Percentiles rank a stretch among this genome's conserved stretches.
These are phyloP conservation scores for Nibea coibor DNA, from an alignment of 2,113 vertebrate species.

Conservation along the genomic window DNA sequence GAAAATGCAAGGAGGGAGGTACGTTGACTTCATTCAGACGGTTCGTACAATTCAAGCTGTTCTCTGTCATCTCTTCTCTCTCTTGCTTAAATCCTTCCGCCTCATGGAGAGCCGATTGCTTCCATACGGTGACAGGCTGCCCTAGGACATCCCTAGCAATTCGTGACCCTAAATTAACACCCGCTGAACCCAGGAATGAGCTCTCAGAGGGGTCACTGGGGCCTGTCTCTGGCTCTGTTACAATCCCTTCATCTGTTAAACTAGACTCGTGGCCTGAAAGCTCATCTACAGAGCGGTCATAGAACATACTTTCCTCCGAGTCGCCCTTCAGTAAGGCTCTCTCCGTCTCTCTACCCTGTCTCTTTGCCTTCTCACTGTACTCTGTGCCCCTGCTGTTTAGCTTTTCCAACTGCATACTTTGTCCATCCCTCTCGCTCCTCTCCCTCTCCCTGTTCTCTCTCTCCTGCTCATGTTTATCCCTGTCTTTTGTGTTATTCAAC, in stretches of 20 bases:
- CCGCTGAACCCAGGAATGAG: constrained; percentile 72
- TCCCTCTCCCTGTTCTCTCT: constrained; percentile 71
- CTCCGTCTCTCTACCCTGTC: constrained; percentile 65
- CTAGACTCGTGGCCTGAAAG: constrained; percentile 93
- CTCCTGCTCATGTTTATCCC: constrained; percentile 74
- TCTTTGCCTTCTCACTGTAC: constrained; percentile 64
- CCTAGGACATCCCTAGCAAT: constrained; percentile 80
- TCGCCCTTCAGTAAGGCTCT: constrained; percentile 74
- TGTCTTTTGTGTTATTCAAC: constrained; percentile 58
- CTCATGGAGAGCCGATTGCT: constrained; percentile 78
- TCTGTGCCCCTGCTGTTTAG: constrained; percentile 71
- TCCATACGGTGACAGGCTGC: constrained; percentile 85
- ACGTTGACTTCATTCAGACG: constrained; percentile 46
- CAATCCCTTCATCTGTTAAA: constrained; percentile 96
- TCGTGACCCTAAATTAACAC: constrained; percentile 68
- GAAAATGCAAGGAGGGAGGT: constrained; percentile 36
- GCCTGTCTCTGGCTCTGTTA: constrained; percentile 89
- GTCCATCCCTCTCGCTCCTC: constrained; percentile 70
- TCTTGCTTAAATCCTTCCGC: constrained; percentile 48
- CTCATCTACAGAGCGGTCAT: constrained; percentile 88
- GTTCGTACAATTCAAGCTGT: constrained; percentile 50
- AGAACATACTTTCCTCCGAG: constrained; percentile 81
- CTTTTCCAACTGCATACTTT: constrained; percentile 69
- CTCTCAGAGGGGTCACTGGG: constrained; percentile 62
- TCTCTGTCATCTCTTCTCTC: constrained; percentile 59